Evolutionary conservation across 2,888 invertebrate genomes (phyloP).

Genomic region (Tolmerus cingulatus): DNA sequence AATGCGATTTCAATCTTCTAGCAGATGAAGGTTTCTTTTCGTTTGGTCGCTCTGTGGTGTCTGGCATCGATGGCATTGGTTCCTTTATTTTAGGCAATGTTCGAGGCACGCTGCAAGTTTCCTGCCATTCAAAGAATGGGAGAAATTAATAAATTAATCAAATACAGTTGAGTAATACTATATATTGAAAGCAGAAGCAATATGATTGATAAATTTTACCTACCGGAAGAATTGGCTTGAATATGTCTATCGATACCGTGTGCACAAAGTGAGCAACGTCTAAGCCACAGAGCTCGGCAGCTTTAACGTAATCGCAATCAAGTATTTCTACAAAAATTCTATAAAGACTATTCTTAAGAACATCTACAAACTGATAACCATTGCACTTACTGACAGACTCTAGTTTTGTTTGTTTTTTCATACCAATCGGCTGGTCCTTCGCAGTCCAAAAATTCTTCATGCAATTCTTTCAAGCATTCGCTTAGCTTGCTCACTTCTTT

Average conservation of each 20-base stretch:
- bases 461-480: conserved; percentile 63
- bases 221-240: conserved; percentile 7
- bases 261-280: conserved; percentile 62
- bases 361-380: neutral
- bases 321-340: conserved; percentile 64
- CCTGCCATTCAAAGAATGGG: neutral
- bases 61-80: neutral
- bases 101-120: neutral
- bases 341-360: conserved; percentile 47
- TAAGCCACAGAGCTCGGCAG: conserved; percentile 65
- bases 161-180: neutral
- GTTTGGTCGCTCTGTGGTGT: neutral
- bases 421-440: conserved; percentile 67
- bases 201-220: neutral
- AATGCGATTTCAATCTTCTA: neutral
- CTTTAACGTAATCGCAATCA: conserved; percentile 66
- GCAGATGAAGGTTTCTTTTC: neutral
- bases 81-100: neutral
- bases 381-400: conserved; percentile 62
- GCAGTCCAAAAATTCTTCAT: conserved; percentile 65
- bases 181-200: too few species aligned
- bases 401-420: conserved; percentile 61
- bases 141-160: neutral
- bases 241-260: conserved; percentile 54
- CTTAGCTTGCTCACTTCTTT: conserved; percentile 58